Conservation (phyloP, 2,888 invertebrate genomes). For the Rhagonycha fulva region DNA sequence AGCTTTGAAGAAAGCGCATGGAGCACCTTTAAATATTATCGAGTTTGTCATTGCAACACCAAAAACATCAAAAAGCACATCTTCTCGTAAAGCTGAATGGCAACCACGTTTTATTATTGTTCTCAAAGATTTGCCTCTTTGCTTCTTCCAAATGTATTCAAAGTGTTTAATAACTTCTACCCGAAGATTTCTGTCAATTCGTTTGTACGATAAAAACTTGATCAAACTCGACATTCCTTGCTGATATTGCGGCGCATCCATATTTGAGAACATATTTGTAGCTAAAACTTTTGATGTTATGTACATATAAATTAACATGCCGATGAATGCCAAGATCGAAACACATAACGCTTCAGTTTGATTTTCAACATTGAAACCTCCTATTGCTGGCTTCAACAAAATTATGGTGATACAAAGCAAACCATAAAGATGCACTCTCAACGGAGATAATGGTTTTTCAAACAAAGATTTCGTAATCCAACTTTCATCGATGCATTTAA, state of each 20-base stretch:
- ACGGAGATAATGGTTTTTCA: slow-evolving; percentile 5
- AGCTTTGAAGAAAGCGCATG: slow-evolving; percentile 28
- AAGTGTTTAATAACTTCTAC: slow-evolving; percentile 37
- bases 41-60: slow-evolving; percentile 22
- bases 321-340: neutral
- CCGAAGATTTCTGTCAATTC: slow-evolving; percentile 33
- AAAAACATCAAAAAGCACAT: slow-evolving; percentile 33
- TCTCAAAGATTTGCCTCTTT: slow-evolving; percentile 25
- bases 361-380: neutral
- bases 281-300: slow-evolving; percentile 20
- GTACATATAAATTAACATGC: slow-evolving; percentile 13
- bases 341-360: neutral
- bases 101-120: slow-evolving; percentile 18
- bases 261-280: slow-evolving; percentile 22
- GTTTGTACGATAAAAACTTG: slow-evolving; percentile 31
- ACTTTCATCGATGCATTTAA: neutral
- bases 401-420: slow-evolving; percentile 5
- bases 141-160: slow-evolving; percentile 37
- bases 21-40: slow-evolving; percentile 22
- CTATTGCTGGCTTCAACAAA: slow-evolving; percentile 2
- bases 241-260: slow-evolving; percentile 33
- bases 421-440: slow-evolving; percentile 2
- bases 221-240: slow-evolving; percentile 35
- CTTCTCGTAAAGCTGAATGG: slow-evolving; percentile 32
- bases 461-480: neutral